Conservation (phyloP, 1,140 invertebrate genomes). For the Drosophila bocki region DNA sequence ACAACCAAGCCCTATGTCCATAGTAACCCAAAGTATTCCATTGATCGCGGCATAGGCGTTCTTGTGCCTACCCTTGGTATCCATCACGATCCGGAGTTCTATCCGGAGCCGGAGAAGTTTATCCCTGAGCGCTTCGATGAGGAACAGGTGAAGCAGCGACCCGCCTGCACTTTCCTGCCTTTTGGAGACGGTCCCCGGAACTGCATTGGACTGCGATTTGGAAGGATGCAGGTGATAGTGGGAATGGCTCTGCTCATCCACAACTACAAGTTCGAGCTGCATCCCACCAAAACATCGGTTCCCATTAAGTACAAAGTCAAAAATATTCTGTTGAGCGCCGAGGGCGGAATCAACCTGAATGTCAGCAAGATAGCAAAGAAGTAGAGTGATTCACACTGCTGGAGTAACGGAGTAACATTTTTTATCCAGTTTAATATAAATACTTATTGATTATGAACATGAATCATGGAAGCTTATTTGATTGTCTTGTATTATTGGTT, state of each 20-base stretch:
- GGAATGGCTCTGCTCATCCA: constrained; percentile 85
- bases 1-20: constrained; percentile 86
- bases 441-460: neutral
- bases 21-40: constrained; percentile 86
- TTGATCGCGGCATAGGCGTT: constrained; percentile 87
- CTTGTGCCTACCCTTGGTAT: constrained; percentile 87
- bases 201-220: constrained; percentile 87
- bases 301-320: constrained; percentile 42
- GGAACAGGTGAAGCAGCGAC: constrained; percentile 60
- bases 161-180: constrained; percentile 56
- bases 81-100: constrained; percentile 86
- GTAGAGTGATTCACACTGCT: neutral
- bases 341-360: constrained; percentile 58
- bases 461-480: neutral
- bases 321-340: constrained; percentile 45
- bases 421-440: neutral
- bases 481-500: too few relatives aligned
- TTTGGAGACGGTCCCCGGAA: constrained; percentile 71
- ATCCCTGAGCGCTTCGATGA: constrained; percentile 87
- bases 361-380: constrained; percentile 28
- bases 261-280: constrained; percentile 59
- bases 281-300: constrained; percentile 47
- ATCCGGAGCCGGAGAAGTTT: constrained; percentile 85
- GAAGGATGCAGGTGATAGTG: constrained; percentile 87
- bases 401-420: neutral